Percentiles rank a stretch among this genome's conserved stretches.
These are phyloP conservation scores for Tenthredo notha DNA, from an alignment of 2,888 invertebrate genomes.

Conservation along the genomic window DNA sequence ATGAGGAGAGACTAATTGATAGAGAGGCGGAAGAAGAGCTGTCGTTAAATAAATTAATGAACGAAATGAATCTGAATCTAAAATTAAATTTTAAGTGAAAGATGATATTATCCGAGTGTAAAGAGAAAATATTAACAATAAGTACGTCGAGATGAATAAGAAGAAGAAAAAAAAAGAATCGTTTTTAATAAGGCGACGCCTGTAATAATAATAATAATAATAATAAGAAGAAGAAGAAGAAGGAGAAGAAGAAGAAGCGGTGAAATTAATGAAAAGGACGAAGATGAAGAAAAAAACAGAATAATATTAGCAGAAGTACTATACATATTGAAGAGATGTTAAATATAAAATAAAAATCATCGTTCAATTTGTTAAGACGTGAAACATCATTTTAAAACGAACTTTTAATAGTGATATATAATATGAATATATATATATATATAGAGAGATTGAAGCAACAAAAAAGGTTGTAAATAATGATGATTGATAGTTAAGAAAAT, in stretches of 20 bases:
- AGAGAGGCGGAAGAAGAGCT: background rate
- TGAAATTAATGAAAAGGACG: background rate
- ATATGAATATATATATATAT: too few species aligned
- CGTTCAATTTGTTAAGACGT: background rate
- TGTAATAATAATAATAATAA: conserved; percentile 3
- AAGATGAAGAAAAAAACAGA: background rate
- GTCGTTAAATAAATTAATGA: background rate
- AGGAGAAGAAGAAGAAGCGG: background rate
- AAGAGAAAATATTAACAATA: background rate
- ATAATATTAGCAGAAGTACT: background rate
- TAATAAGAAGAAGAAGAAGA: background rate
- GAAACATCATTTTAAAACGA: conserved; percentile 45
- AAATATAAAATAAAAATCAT: conserved; percentile 12
- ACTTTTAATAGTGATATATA: conserved; percentile 29
- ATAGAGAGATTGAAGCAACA: background rate
- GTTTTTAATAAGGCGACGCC: conserved; percentile 3
- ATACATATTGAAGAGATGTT: background rate
- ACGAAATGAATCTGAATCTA: conserved; percentile 15
- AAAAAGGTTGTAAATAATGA: conserved; percentile 33
- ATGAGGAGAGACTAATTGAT: conserved; percentile 7
- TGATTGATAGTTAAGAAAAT: conserved; percentile 3
- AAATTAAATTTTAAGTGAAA: conserved; percentile 39
- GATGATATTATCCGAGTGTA: background rate
- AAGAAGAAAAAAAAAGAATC: background rate
- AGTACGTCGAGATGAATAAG: background rate